Evolutionary conservation across 2,888 invertebrate genomes (phyloP), one percentile per base, ranked within the genome.

Genomic region (Zelleria hepariella): DNA sequence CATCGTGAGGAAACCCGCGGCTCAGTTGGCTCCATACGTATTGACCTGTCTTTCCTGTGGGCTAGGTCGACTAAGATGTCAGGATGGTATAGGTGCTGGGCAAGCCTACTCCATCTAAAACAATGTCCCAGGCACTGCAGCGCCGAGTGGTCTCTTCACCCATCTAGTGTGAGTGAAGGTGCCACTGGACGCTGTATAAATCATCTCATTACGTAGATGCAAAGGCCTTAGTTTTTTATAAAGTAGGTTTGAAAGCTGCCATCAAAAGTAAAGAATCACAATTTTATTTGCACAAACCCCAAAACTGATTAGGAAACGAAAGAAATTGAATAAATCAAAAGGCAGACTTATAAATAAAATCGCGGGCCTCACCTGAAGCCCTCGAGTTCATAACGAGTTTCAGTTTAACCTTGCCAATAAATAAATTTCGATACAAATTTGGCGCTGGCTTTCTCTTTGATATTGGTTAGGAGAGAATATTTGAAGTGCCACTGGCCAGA

Each of bases 381-480:
- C 78, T 78, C 75, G 77, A 82, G 80, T 74, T 80, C 78, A 74
- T 83, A 85, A 87, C 83, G 78, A 86, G 85, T 83, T 86, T 58
- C 82, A 80, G 77, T 83, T 77, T 81, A 80, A 81, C 80, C 82
- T 85, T 80, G 73, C 68, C 75, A 63, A 85, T 86, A 87, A 63
- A 85, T 86, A 87, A 87, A 86, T 86, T 84, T 79, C 80, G 78
- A 85, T 86, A 86, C 86, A 86, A 85, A 83, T 82, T 84, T 78
- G 78, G 75, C 72, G 82, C 71, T 71, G 70, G n/a, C n/a, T 42
- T 42, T 42, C 32, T 42, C 32, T 42, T 42, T 42, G 10, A 42
- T 42, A 42, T 42, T 42, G 32, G 32, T 42, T 42, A 42, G 32
- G 32, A 42, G 32, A 42, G 32, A 42, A 42, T 42, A 42, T 42